Evolutionary conservation across 2,113 vertebrate genomes (phyloP), one percentile per base, ranked within the genome.

Genomic region (Eulemur rufifrons): DNA sequence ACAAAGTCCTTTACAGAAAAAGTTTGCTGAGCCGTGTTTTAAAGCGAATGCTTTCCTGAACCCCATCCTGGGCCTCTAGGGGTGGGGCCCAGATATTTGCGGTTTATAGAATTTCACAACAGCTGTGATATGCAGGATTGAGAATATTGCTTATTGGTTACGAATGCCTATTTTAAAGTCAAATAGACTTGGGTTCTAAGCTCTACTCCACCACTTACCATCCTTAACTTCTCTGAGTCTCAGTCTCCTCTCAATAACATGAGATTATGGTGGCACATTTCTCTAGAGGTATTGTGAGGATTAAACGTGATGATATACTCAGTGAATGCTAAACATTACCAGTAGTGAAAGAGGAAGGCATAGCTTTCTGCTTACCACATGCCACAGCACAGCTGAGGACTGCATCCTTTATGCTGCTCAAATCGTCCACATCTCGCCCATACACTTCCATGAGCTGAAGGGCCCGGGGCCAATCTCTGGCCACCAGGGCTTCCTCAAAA

Each of bases 301-400:
- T 45, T 63, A 59, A 52, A 39, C 1, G 52, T 3, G 37, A 37
- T 17, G 47, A 59, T 4, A 18, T 8, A 50, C 37, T 82, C 2
- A 15, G 47, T 47, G 89, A 84, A 39, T 20, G 45, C 32, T 37
- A 63, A 64, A 14, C 6, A 18, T 25, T 21, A 45, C 10, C 63
- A 56, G 47, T 4, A n/a, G 61, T 0, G 64, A 56, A 74, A 85
- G 54, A 74, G n/a, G 63, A 23, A 85, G 86, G 42, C 0, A 1
- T 21, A 17, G 52, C 32, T 17, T 80, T 81, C 34, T 56, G 95
- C 97, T 98, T 94, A 99, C 99, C 99, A 97, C 99, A 98, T 50
- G 99, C 98, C 8, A 98, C 95, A 6, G 99, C 99, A 89, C 99
- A 99, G 94, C 99, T 99, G 27, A 99, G 98, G 68, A 99, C 94